Evolutionary conservation across 2,113 vertebrate genomes (phyloP).

Genomic region (Circaetus gallicus): DNA sequence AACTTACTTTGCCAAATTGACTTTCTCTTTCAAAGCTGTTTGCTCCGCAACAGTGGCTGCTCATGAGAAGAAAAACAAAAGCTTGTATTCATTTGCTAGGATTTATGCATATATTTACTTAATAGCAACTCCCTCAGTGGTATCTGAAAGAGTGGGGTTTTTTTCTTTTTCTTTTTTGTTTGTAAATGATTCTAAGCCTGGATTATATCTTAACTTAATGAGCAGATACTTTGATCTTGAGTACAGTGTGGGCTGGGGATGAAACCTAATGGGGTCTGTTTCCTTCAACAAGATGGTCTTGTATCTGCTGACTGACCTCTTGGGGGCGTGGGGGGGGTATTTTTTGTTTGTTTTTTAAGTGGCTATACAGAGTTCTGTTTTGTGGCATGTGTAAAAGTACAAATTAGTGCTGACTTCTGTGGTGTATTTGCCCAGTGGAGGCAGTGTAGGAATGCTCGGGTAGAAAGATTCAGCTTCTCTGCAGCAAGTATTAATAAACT

Average conservation of each 20-base stretch:
- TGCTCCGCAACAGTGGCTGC: background rate
- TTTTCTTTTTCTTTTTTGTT: background rate
- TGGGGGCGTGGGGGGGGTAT: accelerated
- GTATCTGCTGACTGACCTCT: background rate
- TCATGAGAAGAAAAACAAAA: background rate
- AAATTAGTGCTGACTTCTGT: background rate
- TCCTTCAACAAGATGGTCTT: background rate
- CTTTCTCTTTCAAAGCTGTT: background rate
- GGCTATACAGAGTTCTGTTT: background rate
- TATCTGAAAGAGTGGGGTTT: background rate
- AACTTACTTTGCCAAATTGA: background rate
- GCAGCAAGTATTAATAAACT: background rate
- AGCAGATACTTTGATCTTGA: background rate
- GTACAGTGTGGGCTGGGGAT: background rate
- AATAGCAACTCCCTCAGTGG: background rate
- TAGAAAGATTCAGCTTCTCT: background rate
- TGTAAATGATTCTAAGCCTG: background rate
- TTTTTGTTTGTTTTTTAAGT: background rate
- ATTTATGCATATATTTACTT: background rate
- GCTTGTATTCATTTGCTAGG: background rate
- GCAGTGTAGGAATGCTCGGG: background rate
- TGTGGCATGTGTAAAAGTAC: background rate
- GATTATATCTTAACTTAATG: background rate
- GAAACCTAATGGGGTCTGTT: background rate
- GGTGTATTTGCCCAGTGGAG: background rate